Conservation (phyloP, 1,140 invertebrate species). For the Mya arenaria region DNA sequence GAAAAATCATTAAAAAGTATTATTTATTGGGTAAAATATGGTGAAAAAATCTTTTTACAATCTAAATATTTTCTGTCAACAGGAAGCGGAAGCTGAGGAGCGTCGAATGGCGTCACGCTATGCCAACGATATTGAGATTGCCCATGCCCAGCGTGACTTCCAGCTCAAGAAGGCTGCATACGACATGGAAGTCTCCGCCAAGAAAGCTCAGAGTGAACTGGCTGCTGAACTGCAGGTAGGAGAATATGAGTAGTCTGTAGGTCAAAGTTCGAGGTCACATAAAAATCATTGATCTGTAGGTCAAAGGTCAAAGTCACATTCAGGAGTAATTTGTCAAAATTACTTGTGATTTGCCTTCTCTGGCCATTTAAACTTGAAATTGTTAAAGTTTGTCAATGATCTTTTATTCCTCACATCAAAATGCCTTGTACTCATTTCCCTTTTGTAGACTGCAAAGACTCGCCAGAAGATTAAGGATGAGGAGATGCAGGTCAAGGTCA, state of each 20-base stretch:
- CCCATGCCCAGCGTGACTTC: conserved; percentile 97
- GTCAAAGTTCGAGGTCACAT: no score
- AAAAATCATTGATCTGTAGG: no score
- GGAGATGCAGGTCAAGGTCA: conserved; percentile 97
- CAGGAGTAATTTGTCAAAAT: no score
- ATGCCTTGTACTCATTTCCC: not conserved
- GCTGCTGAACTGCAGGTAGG: conserved; percentile 89
- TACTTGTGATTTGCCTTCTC: no score
- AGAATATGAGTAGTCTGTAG: not conserved
- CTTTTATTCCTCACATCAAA: no score
- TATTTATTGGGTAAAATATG: no score
- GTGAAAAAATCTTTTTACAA: no score
- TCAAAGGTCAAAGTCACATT: no score
- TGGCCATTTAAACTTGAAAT: no score
- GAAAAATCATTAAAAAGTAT: no score
- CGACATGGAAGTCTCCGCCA: conserved; percentile 98
- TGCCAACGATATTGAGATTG: conserved; percentile 97
- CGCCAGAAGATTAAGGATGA: conserved; percentile 98
- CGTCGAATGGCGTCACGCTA: conserved; percentile 92
- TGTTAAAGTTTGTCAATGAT: no score
- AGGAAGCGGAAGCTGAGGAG: conserved; percentile 96
- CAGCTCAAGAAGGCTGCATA: conserved; percentile 98
- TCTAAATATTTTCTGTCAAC: no score
- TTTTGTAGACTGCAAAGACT: conserved; percentile 93
- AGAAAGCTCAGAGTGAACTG: conserved; percentile 97